These are phyloP conservation scores for Garra rufa DNA, from an alignment of 2,113 vertebrate genomes.

Conservation along the genomic window DNA sequence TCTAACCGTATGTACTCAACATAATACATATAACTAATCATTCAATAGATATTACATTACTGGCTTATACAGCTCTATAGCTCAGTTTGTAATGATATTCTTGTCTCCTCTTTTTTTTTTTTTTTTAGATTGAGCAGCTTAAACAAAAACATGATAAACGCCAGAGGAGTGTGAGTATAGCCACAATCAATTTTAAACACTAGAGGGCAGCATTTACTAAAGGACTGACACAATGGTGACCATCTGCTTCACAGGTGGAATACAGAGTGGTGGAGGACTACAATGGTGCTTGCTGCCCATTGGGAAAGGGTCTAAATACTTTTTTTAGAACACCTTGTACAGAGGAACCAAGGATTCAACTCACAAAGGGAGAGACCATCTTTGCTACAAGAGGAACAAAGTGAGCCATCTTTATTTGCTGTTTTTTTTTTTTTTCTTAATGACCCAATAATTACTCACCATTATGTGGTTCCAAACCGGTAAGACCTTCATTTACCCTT, in stretches of 20 bases:
- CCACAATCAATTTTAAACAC: constrained; percentile 2
- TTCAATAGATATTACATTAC: not conserved
- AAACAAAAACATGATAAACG: constrained; percentile 98
- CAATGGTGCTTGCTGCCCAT: constrained; percentile 92
- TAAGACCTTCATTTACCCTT: no score
- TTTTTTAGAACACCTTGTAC: constrained; percentile 95
- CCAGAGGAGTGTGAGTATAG: constrained; percentile 87
- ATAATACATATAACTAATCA: not conserved
- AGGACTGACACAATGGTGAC: constrained; percentile 51
- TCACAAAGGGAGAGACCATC: constrained; percentile 88
- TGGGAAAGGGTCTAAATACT: constrained; percentile 90
- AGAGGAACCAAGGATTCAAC: constrained; percentile 92
- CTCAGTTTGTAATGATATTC: not conserved
- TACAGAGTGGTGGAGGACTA: constrained; percentile 91
- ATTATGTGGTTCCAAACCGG: no score
- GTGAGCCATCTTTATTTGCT: constrained; percentile 74
- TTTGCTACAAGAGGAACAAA: constrained; percentile 94
- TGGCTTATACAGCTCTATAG: not conserved
- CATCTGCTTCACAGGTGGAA: constrained; percentile 80
- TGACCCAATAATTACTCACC: no score
- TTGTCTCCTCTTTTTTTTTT: not conserved
- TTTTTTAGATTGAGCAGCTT: constrained; percentile 92
- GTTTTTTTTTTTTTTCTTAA: no score
- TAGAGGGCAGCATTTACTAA: constrained; percentile 44
- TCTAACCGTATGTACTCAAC: constrained; percentile 82